Evolutionary conservation across 1,140 invertebrate genomes (phyloP).

Genomic region (Mesaphorura yosii): DNA sequence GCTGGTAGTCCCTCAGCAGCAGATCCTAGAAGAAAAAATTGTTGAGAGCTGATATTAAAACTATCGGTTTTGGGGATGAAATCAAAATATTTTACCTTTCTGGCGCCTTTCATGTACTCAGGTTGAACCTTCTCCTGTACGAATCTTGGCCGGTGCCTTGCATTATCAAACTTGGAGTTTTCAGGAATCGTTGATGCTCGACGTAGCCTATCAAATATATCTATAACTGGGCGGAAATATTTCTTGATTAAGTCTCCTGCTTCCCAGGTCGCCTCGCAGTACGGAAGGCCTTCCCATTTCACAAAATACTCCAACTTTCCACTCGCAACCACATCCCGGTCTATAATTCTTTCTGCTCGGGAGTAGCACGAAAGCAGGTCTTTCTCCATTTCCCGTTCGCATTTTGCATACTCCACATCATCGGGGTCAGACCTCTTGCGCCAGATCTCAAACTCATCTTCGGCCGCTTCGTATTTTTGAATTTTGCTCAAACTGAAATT

Average conservation of each 20-base stretch:
- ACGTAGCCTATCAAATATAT: too few species aligned
- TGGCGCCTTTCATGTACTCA: constrained; percentile 67
- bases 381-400: constrained; percentile 82
- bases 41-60: too few species aligned
- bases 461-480: constrained; percentile 44
- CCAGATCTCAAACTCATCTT: constrained; percentile 77
- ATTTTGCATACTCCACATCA: constrained; percentile 95
- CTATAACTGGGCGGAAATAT: too few species aligned
- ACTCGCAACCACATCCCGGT: constrained; percentile 40
- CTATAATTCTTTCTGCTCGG: constrained; percentile 83
- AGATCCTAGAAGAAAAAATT: too few species aligned
- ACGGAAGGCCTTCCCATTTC: constrained; percentile 95
- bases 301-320: constrained; percentile 82
- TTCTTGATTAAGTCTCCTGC: constrained; percentile 66
- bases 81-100: constrained; percentile 47
- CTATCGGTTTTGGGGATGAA: too few species aligned
- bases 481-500: too few species aligned
- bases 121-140: constrained; percentile 80
- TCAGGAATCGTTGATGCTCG: too few species aligned
- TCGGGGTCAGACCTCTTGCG: constrained; percentile 75
- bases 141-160: constrained; percentile 90
- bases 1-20: constrained; percentile 93
- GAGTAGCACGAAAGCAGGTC: constrained; percentile 82
- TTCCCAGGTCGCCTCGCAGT: constrained; percentile 97
- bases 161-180: too few species aligned